These are phyloP conservation scores for Bilobella aurantiaca DNA, from an alignment of 1,140 invertebrate genomes.

Conservation along the genomic window DNA sequence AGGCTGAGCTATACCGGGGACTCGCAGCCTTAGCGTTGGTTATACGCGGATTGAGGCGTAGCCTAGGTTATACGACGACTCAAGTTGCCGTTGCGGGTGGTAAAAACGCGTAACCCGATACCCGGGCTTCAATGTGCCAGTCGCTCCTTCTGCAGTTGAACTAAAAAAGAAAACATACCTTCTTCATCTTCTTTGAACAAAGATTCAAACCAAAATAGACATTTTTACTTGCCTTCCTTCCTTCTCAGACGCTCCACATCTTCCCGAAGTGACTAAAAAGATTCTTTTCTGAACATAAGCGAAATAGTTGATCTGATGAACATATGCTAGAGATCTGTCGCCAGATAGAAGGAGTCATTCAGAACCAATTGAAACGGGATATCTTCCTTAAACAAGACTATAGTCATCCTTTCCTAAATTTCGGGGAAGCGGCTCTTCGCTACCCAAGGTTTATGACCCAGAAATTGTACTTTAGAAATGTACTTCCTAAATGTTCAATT, in stretches of 20 bases:
- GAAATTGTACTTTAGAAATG: too few relatives aligned
- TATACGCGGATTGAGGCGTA: too few relatives aligned
- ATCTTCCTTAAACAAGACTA: background rate
- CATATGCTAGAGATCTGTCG: background rate
- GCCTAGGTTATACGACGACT: slow-evolving; percentile 22
- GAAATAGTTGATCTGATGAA: background rate
- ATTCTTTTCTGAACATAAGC: background rate
- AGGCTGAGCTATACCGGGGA: too few relatives aligned
- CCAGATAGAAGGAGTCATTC: background rate
- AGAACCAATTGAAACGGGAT: background rate
- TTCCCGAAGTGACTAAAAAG: slow-evolving; percentile 1
- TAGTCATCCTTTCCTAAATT: background rate
- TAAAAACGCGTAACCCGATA: slow-evolving; percentile 34
- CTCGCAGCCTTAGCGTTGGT: too few relatives aligned
- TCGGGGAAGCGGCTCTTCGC: too few relatives aligned
- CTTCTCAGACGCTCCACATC: background rate
- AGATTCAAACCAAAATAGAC: slow-evolving; percentile 1
- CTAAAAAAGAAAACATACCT: background rate
- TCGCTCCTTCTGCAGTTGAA: background rate
- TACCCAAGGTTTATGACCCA: too few relatives aligned
- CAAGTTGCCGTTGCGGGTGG: slow-evolving; percentile 34
- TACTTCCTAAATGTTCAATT: too few relatives aligned
- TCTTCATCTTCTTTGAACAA: background rate
- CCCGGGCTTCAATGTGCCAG: slow-evolving; percentile 25
- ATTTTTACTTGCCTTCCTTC: background rate